Evolutionary conservation across 2,888 invertebrate species (phyloP), one percentile per base, ranked within the genome.

Genomic region (Elysia crispata): DNA sequence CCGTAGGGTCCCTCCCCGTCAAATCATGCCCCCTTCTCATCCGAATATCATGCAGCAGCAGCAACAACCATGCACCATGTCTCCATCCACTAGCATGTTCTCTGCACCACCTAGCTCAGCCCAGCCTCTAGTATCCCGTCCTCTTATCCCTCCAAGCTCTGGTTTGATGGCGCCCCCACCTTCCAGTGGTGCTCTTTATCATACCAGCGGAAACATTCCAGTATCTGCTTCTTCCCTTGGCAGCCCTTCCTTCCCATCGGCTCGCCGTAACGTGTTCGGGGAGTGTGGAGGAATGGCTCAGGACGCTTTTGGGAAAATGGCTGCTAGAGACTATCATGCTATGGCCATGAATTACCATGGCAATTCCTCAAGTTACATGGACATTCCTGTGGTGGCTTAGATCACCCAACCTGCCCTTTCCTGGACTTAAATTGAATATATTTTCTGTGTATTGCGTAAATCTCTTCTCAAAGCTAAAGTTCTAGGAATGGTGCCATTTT

Each of bases 321-420:
- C 73, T 25, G 62, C 64, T 31, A 78, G 41, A 41, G 41, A 78
- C 28, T 50, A 23, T 15, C 73, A 78, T 50, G 11, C 74, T 6
- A 28, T 74, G 30, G 31, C 72, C 15, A 31, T 78, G 73, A 33
- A 41, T 57, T 73, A 73, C 57, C 73, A 64, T 5, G 73, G 62
- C 73, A 67, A 54, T 67, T 20, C 74, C 31, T 20, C 67, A 8
- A 79, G 23, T 33, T 79, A 64, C 57, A 72, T 49, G 25, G 79
- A 79, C 79, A 79, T 79, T 79, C 79, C 79, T 74, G 79, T 74
- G 18, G 67, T 74, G 79, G 79, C 79, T 50, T 79, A 79, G 67
- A 23, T 54, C 23, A 23, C 20, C 41, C 28, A 1, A 41, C 30
- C 11, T 49, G 20, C 41, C 73, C 28, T 60, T 11, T 30, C 25